phyloP scores from a whole-genome alignment of 2,888 invertebrate genomes.

The Frankliniella intonsa region DNA sequence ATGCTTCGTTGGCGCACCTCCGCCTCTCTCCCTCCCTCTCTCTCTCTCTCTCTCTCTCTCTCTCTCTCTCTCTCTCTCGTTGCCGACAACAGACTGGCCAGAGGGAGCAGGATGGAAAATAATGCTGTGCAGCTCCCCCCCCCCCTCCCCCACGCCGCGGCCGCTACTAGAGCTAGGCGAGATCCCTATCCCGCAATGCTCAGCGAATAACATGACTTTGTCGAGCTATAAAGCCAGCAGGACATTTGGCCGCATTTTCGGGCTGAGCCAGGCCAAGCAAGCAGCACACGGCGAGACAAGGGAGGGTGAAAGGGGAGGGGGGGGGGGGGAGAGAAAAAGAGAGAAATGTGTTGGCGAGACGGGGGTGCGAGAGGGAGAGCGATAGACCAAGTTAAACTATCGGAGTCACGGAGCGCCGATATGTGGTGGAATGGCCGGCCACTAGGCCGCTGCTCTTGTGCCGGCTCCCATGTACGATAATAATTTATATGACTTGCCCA shows the following conservation, averaged over 20 bases:
- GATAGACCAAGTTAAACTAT: neutral
- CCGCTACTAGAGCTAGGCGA: neutral
- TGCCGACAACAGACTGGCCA: neutral
- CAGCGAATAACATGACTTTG: constrained; percentile 25
- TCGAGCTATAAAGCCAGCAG: constrained; percentile 17
- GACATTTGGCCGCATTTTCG: neutral
- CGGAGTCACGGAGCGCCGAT: neutral
- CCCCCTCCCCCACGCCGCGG: neutral
- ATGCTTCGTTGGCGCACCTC: constrained; percentile 24
- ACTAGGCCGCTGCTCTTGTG: constrained; percentile 29
- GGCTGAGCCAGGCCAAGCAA: neutral
- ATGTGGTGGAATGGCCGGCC: neutral
- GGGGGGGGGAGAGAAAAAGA: neutral
- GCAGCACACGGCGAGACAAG: neutral
- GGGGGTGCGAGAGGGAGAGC: neutral
- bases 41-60: constrained; percentile 30
- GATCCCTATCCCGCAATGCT: constrained; percentile 19
- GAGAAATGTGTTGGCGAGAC: neutral
- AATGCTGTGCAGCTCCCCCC: neutral
- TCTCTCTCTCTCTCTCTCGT: constrained; percentile 24
- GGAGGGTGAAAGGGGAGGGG: neutral
- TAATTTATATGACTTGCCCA: neutral
- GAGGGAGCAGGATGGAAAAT: no score
- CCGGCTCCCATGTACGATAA: neutral
- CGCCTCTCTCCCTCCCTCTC: constrained; percentile 31